Evolutionary conservation across 2,888 invertebrate genomes (phyloP), one percentile per base, ranked within the genome.

Genomic region (Acholoe squamosa): DNA sequence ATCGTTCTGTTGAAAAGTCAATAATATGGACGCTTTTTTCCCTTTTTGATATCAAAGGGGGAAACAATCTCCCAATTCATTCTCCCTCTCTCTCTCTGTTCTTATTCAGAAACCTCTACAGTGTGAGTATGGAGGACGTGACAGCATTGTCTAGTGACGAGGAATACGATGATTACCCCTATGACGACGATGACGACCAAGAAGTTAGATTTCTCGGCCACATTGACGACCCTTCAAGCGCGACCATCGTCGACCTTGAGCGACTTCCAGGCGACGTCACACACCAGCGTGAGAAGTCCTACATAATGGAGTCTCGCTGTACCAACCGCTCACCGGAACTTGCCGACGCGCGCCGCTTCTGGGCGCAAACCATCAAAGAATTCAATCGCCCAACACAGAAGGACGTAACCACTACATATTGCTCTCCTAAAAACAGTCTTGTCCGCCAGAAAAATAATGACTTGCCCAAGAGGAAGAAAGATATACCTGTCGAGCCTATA

Each of bases 321-420:
- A 56, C 19, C 31, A 88, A 52, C 25, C 34, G 56, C 34, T 88
- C 88, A 28, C 54, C 88, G n/a, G 88, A 88, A 5, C 19, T 54
- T 10, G 25, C 52, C 7, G 88, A 88, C 0, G 16, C 31, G n/a
- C 25, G 22, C 5, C 88, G 88, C 0, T 88, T 88, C 88, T 88
- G 88, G 88, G 52, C 88, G 31, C 88, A 88, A 28, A 88, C 88
- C 19, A 54, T 88, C 25, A 52, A n/a, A 0, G 31, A 52, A 28
- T 88, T 52, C 56, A 88, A 88, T 31, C 16, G 52, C 10, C 88
- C 88, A 10, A 88, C 56, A 14, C 31, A 88, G 31, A 31, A n/a
- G 25, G 25, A 54, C 10, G 22, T 28, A 10, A n/a, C 71, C 28
- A 25, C 71, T 0, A 16, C 88, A 3, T 88, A 88, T 31, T 31